Percentiles rank a stretch among this genome's conserved stretches.
phyloP scores from a whole-genome alignment of 2,797 vertebrate genomes.

The Rhinatrema bivittatum region DNA sequence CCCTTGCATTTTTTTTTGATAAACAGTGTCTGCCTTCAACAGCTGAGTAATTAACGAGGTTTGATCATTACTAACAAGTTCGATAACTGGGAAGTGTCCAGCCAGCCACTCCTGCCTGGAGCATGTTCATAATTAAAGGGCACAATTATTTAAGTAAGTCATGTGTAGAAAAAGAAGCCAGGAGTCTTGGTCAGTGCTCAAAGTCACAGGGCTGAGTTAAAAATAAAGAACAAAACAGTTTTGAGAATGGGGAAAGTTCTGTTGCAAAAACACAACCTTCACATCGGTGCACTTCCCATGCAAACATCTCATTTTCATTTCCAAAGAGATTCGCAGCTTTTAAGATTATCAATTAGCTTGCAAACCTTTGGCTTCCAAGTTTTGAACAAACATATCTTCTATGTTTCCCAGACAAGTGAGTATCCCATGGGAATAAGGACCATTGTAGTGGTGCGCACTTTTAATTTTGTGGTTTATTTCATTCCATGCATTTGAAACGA shows the following conservation, averaged over 20 bases:
- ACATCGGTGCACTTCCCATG: no score
- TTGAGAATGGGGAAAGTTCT: background rate
- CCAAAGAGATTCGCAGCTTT: no score
- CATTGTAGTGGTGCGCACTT: no score
- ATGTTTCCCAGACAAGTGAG: no score
- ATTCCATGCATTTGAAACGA: no score
- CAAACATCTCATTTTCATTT: no score
- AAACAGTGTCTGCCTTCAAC: constrained; percentile 75
- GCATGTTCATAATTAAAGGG: constrained; percentile 51
- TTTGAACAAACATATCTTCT: no score
- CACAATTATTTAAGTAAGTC: constrained; percentile 55
- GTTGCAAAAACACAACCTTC: no score
- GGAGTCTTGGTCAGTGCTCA: constrained; percentile 47
- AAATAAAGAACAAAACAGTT: background rate
- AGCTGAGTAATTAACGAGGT: constrained; percentile 87
- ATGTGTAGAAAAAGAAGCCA: constrained; percentile 44
- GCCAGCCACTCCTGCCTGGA: constrained; percentile 58
- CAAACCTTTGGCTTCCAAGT: no score
- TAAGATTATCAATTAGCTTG: no score
- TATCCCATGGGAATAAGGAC: no score
- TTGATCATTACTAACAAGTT: constrained; percentile 82
- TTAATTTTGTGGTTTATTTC: no score
- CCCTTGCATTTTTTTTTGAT: constrained; percentile 56
- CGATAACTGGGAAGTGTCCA: constrained; percentile 75
- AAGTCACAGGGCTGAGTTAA: constrained; percentile 40